Base-by-base conservation (phyloP, 2,888 invertebrate species). In the Diploptera punctata region DNA sequence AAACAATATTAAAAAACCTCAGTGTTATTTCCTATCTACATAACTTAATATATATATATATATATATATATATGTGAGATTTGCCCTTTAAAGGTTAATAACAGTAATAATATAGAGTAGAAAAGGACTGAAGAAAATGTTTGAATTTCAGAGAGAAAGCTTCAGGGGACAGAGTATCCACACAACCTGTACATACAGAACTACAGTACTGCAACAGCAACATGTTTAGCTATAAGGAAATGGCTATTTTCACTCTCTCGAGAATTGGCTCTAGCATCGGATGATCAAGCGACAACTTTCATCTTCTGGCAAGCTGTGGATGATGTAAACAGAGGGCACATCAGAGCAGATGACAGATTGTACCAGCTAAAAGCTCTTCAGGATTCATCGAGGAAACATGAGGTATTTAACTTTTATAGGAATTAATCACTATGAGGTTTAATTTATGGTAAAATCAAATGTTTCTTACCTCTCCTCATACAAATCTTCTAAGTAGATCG, bases 181-280 rank as follows among this genome's bases (percentile, higher is more conserved):
- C 99, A 99, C 85, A 95, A 97, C 79, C 87, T 99, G 76, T 99
- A 99, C 86, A 97, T 99, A 78, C 98, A 99, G 85, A 99, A 99
- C 85, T 99, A 99, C 82, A 97, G 97, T 76, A 99, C 99, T 13
- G 98, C 99, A 43, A 96, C 97, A 44, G 94, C 95, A 77, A 97
- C 97, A 62, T 99, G 99, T 81, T 87, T 99, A 60, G 89, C 93
- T 74, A 86, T 99, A 60, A 88, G 94, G 75, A 92, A 93, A 82
- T 97, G 96, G 96, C 83, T 96, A 74, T 97, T 97, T 85, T 90
- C 90, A 52, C 84, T 92, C 54, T 85, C 87, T 75, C 90, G 90
- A 76, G 89, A 90, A 80, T 83, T 92, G 9, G 89, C 90, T 77
- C 81, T 91, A 47, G 84, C 90, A 77, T 86, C 87, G 21, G 90